Base-by-base conservation (phyloP, 1,140 invertebrate genomes). In the Pararge aegeria region DNA sequence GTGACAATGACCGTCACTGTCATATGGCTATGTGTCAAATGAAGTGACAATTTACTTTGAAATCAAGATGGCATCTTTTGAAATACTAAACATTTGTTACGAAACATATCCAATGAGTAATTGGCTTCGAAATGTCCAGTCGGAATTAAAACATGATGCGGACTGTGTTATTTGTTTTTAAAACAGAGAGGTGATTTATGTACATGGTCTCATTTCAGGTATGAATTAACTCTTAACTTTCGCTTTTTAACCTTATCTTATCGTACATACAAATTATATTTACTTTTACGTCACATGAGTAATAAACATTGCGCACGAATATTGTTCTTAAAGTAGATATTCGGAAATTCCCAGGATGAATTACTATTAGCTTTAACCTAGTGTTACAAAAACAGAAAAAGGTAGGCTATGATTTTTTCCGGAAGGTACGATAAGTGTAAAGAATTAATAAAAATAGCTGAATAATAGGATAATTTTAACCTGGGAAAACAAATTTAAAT, bases 51-150 rank as follows among this genome's bases (percentile, higher is more conserved):
- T 15, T 18, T 51, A 13, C 27, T 10, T 42, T 46, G 56, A 46
- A 21, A 10, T 24, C 24, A 24, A 24, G 24, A 24, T 24, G 24
- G 24, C 6, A 27, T 42, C 38, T 42, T 42, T 16, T 19, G 54
- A 29, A 48, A 24, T 55, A 18, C 38, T 44, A 56, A 53, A 42
- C 30, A 53, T 64, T 64, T 57, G 54, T 67, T 67, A 67, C 65
- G 65, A 67, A 67, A 68, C 61, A 49, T 57, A 52, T 42, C 37
- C 1, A 37, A 37, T 37, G 1, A 20, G 4, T 16, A 15, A 40
- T 44, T 60, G 20, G 4, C 51, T 18, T 61, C 16, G 30, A 59
- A 54, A 16, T 54, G 29, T 61, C 51, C 44, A 62, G 55, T 62
- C n/a, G 52, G 29, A 52, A 46, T 40, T 40, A 49, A 55, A 21